Evolutionary conservation across 2,797 vertebrate species (phyloP).

Genomic region (Chiroxiphia lanceolata): DNA sequence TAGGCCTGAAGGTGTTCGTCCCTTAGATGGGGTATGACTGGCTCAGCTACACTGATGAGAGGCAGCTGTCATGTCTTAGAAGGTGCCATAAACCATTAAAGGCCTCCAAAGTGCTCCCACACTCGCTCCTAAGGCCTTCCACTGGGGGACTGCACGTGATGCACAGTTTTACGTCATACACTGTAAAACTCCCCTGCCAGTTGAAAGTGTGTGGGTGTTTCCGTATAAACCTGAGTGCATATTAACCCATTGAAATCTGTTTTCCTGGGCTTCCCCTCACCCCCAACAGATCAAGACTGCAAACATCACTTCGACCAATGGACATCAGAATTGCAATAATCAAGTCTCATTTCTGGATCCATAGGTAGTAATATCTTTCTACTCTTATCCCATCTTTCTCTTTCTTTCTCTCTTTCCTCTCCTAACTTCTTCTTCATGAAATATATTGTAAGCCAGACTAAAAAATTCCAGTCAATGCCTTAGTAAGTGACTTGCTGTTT

Average conservation of each 20-base stretch:
- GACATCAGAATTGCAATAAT: neutral
- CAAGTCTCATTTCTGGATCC: neutral
- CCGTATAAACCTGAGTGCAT: neutral
- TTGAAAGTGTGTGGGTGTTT: neutral
- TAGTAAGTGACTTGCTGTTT: neutral
- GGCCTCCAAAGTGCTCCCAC: neutral
- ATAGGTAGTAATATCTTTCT: neutral
- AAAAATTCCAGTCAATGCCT: neutral
- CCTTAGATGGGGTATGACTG: neutral
- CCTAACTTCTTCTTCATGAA: neutral
- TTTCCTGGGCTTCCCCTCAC: neutral
- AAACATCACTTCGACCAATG: fast-evolving
- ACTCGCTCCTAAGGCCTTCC: neutral
- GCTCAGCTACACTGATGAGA: neutral
- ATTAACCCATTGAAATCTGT: neutral
- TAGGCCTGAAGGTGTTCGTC: no score
- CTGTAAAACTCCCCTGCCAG: neutral
- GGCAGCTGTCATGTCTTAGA: neutral
- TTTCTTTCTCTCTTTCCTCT: neutral
- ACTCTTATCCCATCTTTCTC: neutral
- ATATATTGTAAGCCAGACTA: neutral
- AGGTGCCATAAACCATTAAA: neutral
- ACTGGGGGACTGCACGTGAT: neutral
- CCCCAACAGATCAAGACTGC: fast-evolving
- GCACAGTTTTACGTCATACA: neutral